Evolutionary conservation across 2,888 invertebrate species (phyloP).

Genomic region (Eristalinus sepulchralis): DNA sequence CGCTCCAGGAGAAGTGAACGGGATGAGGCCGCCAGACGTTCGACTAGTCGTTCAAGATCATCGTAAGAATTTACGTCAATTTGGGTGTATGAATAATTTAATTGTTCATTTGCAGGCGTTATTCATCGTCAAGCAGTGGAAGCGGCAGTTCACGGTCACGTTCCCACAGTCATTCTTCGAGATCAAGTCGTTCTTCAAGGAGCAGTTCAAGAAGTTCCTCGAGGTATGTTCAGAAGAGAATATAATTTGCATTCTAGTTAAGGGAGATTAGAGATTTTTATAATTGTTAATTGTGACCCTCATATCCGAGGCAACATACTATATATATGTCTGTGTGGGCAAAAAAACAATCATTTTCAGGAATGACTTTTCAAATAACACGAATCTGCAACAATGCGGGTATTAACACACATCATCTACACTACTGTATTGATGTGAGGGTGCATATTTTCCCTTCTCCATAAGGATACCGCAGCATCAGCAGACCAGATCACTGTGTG

Average conservation of each 20-base stretch:
- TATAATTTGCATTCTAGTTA: not conserved
- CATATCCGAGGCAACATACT: no score
- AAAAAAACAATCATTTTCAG: no score
- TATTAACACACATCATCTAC: no score
- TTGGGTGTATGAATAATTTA: not conserved
- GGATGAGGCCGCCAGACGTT: slow-evolving; percentile 75
- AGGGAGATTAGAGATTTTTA: no score
- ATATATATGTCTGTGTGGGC: no score
- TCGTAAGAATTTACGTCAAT: slow-evolving; percentile 73
- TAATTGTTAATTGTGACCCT: no score
- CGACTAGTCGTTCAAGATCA: slow-evolving; percentile 82
- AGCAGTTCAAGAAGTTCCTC: slow-evolving; percentile 79
- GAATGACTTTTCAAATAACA: no score
- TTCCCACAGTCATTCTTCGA: slow-evolving; percentile 78
- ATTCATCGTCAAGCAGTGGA: slow-evolving; percentile 78
- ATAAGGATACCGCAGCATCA: no score
- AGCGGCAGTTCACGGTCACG: slow-evolving; percentile 79
- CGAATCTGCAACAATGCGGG: no score
- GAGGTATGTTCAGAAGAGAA: slow-evolving; percentile 72
- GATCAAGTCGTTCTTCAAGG: slow-evolving; percentile 78
- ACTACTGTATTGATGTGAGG: no score
- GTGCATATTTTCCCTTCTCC: no score
- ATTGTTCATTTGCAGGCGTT: slow-evolving; percentile 72
- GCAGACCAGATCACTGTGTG: no score
- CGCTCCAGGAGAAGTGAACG: slow-evolving; percentile 76